phyloP scores from a whole-genome alignment of 2,888 invertebrate genomes.

The Octonoba sinensis region DNA sequence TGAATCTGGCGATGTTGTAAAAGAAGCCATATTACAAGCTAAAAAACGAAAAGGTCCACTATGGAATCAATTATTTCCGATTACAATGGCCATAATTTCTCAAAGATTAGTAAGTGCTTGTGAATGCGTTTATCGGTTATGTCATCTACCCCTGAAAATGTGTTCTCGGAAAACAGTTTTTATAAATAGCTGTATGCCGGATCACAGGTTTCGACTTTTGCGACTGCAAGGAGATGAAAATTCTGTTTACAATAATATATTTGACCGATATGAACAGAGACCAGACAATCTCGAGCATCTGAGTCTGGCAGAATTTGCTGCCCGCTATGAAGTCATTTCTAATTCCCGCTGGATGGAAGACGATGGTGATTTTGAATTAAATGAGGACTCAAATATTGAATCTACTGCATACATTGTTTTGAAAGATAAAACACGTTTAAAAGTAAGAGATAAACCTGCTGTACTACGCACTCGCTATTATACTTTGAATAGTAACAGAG shows the following conservation, averaged over 20 bases:
- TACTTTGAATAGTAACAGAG: neutral
- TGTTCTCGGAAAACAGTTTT: neutral
- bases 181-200: neutral
- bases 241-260: too few relatives aligned
- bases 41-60: neutral
- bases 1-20: neutral
- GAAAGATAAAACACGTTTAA: too few relatives aligned
- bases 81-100: too few relatives aligned
- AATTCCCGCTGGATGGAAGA: neutral
- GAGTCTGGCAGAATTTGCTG: neutral
- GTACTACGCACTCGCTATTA: conserved; percentile 1
- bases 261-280: neutral
- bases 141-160: neutral
- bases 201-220: neutral
- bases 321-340: neutral
- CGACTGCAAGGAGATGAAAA: neutral
- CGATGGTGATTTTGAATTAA: neutral
- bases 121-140: neutral
- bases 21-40: neutral
- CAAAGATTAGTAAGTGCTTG: conserved; percentile 5
- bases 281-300: neutral
- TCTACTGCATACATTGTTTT: too few relatives aligned
- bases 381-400: neutral
- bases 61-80: neutral
- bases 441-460: too few relatives aligned